Evolutionary conservation across 92 coral and sea anemone genomes (phyloP).

Genomic region (Porites divaricata): DNA sequence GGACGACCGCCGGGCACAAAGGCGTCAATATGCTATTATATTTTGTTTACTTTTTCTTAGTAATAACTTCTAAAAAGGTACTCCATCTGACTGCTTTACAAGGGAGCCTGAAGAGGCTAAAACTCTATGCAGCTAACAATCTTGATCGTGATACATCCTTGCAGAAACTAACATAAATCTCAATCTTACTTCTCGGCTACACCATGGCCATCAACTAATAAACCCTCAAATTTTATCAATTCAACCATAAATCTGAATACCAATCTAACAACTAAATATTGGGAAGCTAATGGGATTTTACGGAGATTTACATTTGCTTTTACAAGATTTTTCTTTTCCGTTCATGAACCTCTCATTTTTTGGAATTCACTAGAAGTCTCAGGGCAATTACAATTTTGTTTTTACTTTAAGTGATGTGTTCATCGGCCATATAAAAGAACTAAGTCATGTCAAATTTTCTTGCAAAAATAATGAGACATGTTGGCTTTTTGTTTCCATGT

Average conservation of each 20-base stretch:
- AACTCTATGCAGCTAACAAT: background rate
- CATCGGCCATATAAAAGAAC: background rate
- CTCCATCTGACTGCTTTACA: constrained; percentile 11
- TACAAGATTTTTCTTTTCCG: background rate
- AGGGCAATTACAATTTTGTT: background rate
- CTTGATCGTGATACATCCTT: background rate
- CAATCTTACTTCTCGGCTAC: background rate
- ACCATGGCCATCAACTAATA: background rate
- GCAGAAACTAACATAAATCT: background rate
- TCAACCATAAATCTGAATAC: background rate
- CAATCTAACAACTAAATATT: too few relatives aligned
- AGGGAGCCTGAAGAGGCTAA: background rate
- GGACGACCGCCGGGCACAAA: background rate
- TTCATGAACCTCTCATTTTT: background rate
- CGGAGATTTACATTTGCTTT: background rate
- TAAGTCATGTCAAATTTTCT: background rate
- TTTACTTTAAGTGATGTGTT: background rate
- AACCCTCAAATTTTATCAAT: background rate
- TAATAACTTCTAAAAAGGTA: background rate
- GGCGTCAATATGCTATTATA: background rate
- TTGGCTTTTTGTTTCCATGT: constrained; percentile 20
- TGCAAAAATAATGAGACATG: constrained; percentile 1
- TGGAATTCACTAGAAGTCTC: background rate
- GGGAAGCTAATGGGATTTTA: background rate
- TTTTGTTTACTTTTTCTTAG: background rate